Evolutionary conservation across 2,797 vertebrate species (phyloP), one percentile per base, ranked within the genome.

Genomic region (Cyprinodon diabolis): DNA sequence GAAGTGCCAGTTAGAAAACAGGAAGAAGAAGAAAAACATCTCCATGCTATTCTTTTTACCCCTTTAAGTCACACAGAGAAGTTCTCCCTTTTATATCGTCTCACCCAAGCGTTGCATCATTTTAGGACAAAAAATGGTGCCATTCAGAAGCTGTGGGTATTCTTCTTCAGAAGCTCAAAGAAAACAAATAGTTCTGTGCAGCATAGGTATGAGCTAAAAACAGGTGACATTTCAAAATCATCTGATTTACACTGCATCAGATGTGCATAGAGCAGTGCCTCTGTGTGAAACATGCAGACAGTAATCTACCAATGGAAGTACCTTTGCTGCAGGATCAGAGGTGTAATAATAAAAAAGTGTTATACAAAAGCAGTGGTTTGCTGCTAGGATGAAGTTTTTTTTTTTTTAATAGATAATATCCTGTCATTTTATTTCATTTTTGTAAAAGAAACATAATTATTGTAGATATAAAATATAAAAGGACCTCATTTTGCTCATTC

Each of bases 1-100:
- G 87, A 91, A 87, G 82, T 75, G 68, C 82, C 66, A 76, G 68
- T 72, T 78, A 75, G 52, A 81, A 88, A n/a, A 47, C 47, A 58
- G 14, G 23, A 58, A 47, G 14, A 69, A 47, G 14, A 69, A 23
- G 12, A 69, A 47, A 12, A 23, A 10, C 40, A 25, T 55, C 14
- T 52, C 45, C 23, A 55, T 23, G 40, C 49, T 56, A 12, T 47
- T 45, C 37, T 45, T 30, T 30, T 9, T 19, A 12, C 68, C 48
- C 54, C 15, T 43, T 68, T 52, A 55, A 40, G 51, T 55, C 37
- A 69, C 12, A 43, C 55, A 69, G 25, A 4, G 40, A n/a, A 55
- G 35, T 69, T 57, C 55, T 45, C 35, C 40, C 13, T 55, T 54
- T n/a, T 30, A n/a, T 37, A 21, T 55, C 40, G 15, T 70, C 17